These are phyloP conservation scores for Pocillopora damicornis DNA, from an alignment of 64 coral and sea anemone genomes.

Conservation along the genomic window DNA sequence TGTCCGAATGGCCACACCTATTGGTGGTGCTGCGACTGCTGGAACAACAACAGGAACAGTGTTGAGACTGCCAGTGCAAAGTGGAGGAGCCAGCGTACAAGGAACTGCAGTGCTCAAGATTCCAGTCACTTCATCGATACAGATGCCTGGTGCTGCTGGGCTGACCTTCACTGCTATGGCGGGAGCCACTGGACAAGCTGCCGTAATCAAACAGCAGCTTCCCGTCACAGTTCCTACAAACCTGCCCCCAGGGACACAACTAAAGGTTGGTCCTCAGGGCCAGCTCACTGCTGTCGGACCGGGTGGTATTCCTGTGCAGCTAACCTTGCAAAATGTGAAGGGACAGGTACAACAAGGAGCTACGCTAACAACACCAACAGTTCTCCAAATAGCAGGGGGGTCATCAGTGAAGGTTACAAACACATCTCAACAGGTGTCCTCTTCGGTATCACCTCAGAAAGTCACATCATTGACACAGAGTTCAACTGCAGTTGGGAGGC, in stretches of 20 bases:
- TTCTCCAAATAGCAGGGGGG: constrained; percentile 21
- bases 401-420: constrained; percentile 18
- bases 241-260: constrained; percentile 73
- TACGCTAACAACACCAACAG: constrained; percentile 27
- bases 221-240: constrained; percentile 65
- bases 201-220: constrained; percentile 46
- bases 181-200: constrained; percentile 23
- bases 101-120: constrained; percentile 14
- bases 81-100: not conserved
- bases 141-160: constrained; percentile 35
- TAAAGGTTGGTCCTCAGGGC: constrained; percentile 76
- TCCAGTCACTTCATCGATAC: constrained; percentile 37
- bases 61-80: constrained; percentile 58
- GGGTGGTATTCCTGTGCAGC: constrained; percentile 80
- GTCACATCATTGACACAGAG: not conserved
- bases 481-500: not conserved
- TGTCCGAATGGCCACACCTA: constrained; percentile 70
- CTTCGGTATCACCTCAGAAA: constrained; percentile 4
- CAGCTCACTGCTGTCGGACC: constrained; percentile 84
- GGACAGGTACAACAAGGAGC: constrained; percentile 52
- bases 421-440: not conserved
- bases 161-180: constrained; percentile 11
- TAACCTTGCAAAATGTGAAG: constrained; percentile 75
- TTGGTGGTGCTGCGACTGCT: constrained; percentile 31
- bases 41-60: constrained; percentile 47